phyloP scores from a whole-genome alignment of 2,797 vertebrate species.

The Phataginus tetradactyla region DNA sequence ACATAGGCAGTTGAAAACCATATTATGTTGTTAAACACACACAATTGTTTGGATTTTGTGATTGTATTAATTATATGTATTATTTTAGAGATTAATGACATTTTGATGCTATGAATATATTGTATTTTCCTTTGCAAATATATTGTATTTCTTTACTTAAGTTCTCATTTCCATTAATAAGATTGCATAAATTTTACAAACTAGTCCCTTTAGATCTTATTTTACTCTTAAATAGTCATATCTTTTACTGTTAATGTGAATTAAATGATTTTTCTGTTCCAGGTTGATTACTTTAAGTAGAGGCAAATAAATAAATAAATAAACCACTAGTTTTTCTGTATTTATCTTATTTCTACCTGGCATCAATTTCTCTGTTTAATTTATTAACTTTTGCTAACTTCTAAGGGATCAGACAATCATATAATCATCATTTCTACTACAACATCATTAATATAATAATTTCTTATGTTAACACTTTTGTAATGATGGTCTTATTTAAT shows the following conservation, averaged over 20 bases:
- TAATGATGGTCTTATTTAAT: neutral
- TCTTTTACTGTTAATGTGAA: neutral
- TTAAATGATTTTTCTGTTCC: neutral
- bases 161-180: neutral
- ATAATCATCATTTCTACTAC: neutral
- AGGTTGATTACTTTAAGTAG: neutral
- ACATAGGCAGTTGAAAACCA: neutral
- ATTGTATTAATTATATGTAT: neutral
- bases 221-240: neutral
- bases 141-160: neutral
- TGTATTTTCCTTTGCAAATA: neutral
- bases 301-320: neutral
- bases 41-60: neutral
- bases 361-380: neutral
- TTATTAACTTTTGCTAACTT: neutral
- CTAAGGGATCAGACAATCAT: neutral
- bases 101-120: neutral
- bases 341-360: neutral
- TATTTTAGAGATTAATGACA: neutral
- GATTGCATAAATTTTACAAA: neutral
- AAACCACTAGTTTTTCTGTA: neutral
- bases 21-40: neutral
- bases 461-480: neutral
- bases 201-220: neutral
- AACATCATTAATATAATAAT: neutral